These are phyloP conservation scores for Luidia sarsii DNA, from an alignment of 53 echinoderm and acorn worm species.

Conservation along the genomic window DNA sequence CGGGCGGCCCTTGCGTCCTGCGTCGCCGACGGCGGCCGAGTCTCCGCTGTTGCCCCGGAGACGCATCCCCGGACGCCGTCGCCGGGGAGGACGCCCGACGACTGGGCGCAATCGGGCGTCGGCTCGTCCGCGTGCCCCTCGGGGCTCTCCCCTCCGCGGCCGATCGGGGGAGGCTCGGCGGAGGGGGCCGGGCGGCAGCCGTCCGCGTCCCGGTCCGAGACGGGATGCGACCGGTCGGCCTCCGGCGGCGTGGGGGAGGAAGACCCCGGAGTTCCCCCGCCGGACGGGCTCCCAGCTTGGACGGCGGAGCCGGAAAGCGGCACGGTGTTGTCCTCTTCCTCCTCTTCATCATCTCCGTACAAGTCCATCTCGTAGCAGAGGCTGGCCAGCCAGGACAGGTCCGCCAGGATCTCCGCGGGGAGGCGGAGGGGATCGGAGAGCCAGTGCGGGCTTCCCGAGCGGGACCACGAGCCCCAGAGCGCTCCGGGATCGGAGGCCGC, in stretches of 20 bases:
- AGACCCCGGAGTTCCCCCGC: not conserved
- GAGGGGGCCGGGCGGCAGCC: not conserved
- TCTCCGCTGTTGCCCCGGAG: constrained; percentile 7
- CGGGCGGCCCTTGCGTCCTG: constrained; percentile 1
- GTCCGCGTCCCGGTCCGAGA: not conserved
- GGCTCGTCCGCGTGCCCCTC: not conserved
- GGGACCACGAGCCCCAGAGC: no score
- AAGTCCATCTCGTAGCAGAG: constrained; percentile 55
- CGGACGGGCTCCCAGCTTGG: constrained; percentile 13
- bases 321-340: no score
- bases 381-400: constrained; percentile 14
- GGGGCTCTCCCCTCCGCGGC: not conserved
- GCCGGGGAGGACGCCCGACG: not conserved
- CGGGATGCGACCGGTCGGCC: constrained; percentile 18
- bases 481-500: no score
- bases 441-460: no score
- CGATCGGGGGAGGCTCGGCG: not conserved
- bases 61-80: not conserved
- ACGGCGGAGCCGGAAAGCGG: not conserved
- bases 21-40: not conserved
- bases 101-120: no score
- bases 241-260: constrained; percentile 25
- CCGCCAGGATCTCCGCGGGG: constrained; percentile 28
- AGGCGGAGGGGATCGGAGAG: constrained; percentile 21
- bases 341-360: constrained; percentile 16